Percentiles rank a stretch among this genome's conserved stretches.
phyloP scores from a whole-genome alignment of 1,140 invertebrate genomes.

The Ectropis grisescens region DNA sequence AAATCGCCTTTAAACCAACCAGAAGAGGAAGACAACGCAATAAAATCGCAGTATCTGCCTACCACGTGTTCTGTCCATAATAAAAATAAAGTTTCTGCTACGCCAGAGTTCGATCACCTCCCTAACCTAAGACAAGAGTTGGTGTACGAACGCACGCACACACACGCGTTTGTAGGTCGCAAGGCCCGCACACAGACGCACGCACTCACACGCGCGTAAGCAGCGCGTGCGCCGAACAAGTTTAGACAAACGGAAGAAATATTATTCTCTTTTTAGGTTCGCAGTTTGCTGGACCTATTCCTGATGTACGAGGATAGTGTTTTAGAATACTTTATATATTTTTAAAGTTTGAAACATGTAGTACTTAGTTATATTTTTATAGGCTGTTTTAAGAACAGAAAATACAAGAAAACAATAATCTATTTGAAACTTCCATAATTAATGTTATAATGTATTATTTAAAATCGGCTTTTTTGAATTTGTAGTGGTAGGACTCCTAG shows the following conservation, averaged over 20 bases:
- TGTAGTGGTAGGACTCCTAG: too few species aligned
- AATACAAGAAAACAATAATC: too few species aligned
- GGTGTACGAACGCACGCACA: conserved; percentile 52
- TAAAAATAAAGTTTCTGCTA: conserved; percentile 63
- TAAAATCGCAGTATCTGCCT: conserved; percentile 37
- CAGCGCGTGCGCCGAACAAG: conserved; percentile 58
- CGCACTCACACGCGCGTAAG: conserved; percentile 27
- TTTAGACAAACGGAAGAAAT: conserved; percentile 69
- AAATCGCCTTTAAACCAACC: too few species aligned
- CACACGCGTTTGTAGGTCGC: conserved; percentile 26
- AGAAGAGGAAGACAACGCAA: conserved; percentile 41
- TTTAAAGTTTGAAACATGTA: background rate
- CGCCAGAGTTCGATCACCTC: conserved; percentile 63
- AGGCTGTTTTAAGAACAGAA: too few species aligned
- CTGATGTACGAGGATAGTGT: conserved; percentile 13
- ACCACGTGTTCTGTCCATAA: conserved; percentile 59
- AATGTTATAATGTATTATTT: too few species aligned
- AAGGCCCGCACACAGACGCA: conserved; percentile 22
- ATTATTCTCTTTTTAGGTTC: conserved; percentile 64
- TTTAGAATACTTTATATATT: background rate
- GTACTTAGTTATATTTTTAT: too few species aligned
- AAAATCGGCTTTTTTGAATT: too few species aligned
- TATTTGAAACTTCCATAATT: too few species aligned
- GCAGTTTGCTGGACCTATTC: conserved; percentile 37
- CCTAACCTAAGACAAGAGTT: conserved; percentile 68